Percentiles rank a stretch among this genome's conserved stretches.
Conservation (phyloP, 2,888 invertebrate species). For the Andrena camellia region DNA sequence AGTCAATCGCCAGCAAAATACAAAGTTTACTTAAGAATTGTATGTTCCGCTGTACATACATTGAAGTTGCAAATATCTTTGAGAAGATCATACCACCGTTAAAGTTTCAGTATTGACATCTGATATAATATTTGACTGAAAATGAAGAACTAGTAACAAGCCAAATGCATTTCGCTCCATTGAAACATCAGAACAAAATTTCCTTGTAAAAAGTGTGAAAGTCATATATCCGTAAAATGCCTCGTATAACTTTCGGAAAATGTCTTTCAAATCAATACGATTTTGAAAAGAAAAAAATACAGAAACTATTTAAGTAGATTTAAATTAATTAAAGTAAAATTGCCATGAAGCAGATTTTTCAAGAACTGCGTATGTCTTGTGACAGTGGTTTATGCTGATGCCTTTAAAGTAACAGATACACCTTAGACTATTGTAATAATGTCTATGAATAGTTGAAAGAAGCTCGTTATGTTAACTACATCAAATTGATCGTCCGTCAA, state of each 20-base stretch:
- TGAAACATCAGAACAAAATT: constrained; percentile 49
- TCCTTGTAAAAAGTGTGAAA: constrained; percentile 58
- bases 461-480: constrained; percentile 55
- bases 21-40: constrained; percentile 55
- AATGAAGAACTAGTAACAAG: constrained; percentile 33
- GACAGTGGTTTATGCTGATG: constrained; percentile 62
- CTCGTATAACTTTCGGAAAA: constrained; percentile 46
- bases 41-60: constrained; percentile 64
- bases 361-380: constrained; percentile 39
- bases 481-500: constrained; percentile 55
- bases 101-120: constrained; percentile 67
- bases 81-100: constrained; percentile 63
- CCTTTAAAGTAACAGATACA: constrained; percentile 64
- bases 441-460: constrained; percentile 49
- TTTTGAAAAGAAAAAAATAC: constrained; percentile 40
- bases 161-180: constrained; percentile 30
- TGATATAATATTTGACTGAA: constrained; percentile 48
- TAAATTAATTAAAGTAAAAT: constrained; percentile 45
- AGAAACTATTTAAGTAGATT: constrained; percentile 40
- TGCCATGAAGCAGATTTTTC: constrained; percentile 43
- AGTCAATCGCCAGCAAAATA: constrained; percentile 65
- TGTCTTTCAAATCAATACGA: constrained; percentile 41
- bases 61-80: constrained; percentile 65
- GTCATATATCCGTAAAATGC: constrained; percentile 48
- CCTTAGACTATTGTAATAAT: constrained; percentile 62